Conservation (phyloP, 2,797 vertebrate genomes). For the Glossophaga mutica region DNA sequence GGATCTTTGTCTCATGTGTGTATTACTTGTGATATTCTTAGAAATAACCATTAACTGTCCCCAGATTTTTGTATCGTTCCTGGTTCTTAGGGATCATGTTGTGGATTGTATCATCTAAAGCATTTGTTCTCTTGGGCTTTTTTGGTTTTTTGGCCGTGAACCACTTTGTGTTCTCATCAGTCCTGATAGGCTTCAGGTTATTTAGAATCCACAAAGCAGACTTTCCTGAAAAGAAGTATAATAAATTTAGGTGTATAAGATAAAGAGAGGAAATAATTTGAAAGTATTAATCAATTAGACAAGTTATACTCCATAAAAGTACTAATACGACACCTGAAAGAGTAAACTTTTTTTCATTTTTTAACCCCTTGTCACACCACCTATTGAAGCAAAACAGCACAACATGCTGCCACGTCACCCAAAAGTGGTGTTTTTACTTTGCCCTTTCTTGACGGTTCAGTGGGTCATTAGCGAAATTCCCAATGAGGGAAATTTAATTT, state of each 20-base stretch:
- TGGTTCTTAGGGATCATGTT: not conserved
- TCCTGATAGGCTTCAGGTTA: not conserved
- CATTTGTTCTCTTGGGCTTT: not conserved
- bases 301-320: not conserved
- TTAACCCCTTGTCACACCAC: too few relatives aligned
- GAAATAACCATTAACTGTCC: not conserved
- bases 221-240: not conserved
- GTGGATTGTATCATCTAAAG: not conserved
- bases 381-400: too few relatives aligned
- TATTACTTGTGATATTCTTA: not conserved
- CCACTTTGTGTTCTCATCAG: not conserved
- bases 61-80: slow-evolving; percentile 1
- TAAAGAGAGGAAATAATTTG: not conserved
- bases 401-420: too few relatives aligned
- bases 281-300: not conserved
- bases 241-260: not conserved
- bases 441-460: too few relatives aligned
- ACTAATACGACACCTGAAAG: not conserved
- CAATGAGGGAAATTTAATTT: not conserved
- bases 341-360: not conserved
- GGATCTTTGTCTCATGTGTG: not conserved
- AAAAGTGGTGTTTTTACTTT: too few relatives aligned
- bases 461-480: too few relatives aligned
- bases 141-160: not conserved
- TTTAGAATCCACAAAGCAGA: not conserved